Percentiles rank a stretch among this genome's conserved stretches.
phyloP scores from a whole-genome alignment of 2,888 invertebrate species.

The Phymatocera aterrima region DNA sequence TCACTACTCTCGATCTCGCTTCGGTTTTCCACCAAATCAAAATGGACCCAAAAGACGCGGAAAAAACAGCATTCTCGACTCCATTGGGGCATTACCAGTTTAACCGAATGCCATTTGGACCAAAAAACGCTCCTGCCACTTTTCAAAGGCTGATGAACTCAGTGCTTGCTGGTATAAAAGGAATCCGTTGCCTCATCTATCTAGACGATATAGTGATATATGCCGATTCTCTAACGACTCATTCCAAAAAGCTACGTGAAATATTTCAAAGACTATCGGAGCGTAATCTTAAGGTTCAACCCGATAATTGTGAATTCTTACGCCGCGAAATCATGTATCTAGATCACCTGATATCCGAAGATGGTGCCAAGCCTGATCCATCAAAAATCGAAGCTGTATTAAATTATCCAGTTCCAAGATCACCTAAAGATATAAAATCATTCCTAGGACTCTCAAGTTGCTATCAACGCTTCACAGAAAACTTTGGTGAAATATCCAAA shows the following conservation, averaged over 20 bases:
- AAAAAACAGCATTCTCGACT: conserved; percentile 60
- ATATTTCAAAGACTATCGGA: conserved; percentile 54
- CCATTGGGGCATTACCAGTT: conserved; percentile 61
- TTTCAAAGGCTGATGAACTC: conserved; percentile 64
- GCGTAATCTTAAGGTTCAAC: conserved; percentile 56
- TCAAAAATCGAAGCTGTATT: conserved; percentile 7
- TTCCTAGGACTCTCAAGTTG: too few relatives aligned
- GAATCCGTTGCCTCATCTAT: conserved; percentile 63
- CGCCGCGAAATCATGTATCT: conserved; percentile 18
- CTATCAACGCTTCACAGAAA: too few relatives aligned
- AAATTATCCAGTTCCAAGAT: conserved; percentile 51
- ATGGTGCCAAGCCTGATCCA: conserved; percentile 44
- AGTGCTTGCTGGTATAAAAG: conserved; percentile 59
- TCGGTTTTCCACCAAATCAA: conserved; percentile 65
- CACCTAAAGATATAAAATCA: too few relatives aligned
- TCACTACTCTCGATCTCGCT: conserved; percentile 59
- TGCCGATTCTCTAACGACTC: conserved; percentile 53
- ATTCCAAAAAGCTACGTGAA: too few relatives aligned
- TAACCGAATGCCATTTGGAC: conserved; percentile 54
- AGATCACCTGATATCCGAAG: conserved; percentile 45
- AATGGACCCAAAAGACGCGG: conserved; percentile 51
- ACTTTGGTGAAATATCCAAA: conserved; percentile 45
- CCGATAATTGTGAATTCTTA: conserved; percentile 52
- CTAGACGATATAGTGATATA: conserved; percentile 64
- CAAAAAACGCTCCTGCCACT: conserved; percentile 58